Base-by-base conservation (phyloP, 2,113 vertebrate genomes). In the Microcebus murinus region DNA sequence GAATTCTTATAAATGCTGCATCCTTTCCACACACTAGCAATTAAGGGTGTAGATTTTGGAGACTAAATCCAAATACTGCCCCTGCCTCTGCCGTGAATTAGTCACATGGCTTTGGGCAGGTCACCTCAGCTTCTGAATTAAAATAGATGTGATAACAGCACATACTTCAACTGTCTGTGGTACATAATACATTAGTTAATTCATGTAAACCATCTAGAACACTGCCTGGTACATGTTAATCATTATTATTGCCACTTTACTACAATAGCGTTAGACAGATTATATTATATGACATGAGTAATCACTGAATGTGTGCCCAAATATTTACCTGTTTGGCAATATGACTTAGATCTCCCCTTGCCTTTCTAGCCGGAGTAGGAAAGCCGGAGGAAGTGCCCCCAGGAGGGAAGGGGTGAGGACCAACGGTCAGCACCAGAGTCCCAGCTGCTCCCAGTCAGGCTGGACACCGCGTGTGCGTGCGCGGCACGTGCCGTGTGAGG, bases 401-500 rank as follows among this genome's bases (percentile, higher is more conserved):
- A 57, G 3, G 31, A 1, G 21, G 50, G 34, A 63, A 45, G 15
- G 27, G 55, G 63, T 2, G 2, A 15, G 71, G 52, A n/a, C 6
- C 31, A 34, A 31, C 10, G 65, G 34, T 71, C 20, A 34, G 92
- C 6, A 17, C 21, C 29, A 76, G 36, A 65, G 50, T 4, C 23
- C 34, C 42, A 8, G 71, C 48, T 25, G 9, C 34, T 67, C 29
- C 36, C 13, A 0, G 5, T 8, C 13, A 21, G 57, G 81, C 42
- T 67, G 45, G 12, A 31, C 73, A 42, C 17, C 3, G 6, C 45
- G 10, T 25, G 34, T 5, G 3, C 5, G 48, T 48, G 12, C 48
- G 18, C 13, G 8, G 20, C 15, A 39, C 0, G 0, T 0, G 9
- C n/a, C 21, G 70, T 34, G 13, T 12, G 20, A 10, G n/a, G 42